Evolutionary conservation across 2,113 vertebrate genomes (phyloP), one percentile per base, ranked within the genome.

Genomic region (Brienomyrus longianalis): DNA sequence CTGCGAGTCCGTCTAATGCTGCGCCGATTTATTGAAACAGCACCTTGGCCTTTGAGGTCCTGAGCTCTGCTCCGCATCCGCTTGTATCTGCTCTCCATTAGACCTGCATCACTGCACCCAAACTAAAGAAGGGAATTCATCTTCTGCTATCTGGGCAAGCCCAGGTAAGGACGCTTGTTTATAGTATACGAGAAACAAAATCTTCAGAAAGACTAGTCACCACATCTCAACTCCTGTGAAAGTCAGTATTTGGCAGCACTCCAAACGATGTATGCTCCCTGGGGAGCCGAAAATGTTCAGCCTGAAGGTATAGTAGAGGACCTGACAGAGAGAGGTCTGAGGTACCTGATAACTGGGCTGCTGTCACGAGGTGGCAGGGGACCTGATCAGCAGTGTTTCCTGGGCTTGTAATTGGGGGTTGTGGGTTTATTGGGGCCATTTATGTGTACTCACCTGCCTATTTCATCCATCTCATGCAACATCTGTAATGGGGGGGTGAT

Each of bases 401-500:
- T 62, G 7, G 56, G 35, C 39, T 62, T 8, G 35, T 84, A 43
- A 48, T 45, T 84, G 39, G 80, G 80, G 35, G 15, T 77, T 1
- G 6, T 51, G 47, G 45, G 15, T 70, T 51, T 77, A 39, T 88
- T 77, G 19, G 21, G 88, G 66, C 47, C 35, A 48, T 50, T 77
- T 77, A 66, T 35, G 43, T 50, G 21, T 47, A 43, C 66, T 15
- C 23, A 8, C 45, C 43, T 50, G 23, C 23, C 43, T 23, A 21
- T 23, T 59, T 31, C 21, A 50, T 21, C 21, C n/a, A 43, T 21
- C 2, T 21, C 1, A 11, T 23, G 87, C 50, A n/a, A 50, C 59
- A 62, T n/a, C 43, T 66, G 3, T 17, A 45, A 21, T 21, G 43
- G 39, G 59, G 93, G 93, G 91, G 11, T 92, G 91, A 83, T 91